These are phyloP conservation scores for Sturnus vulgaris DNA, from an alignment of 2,113 vertebrate genomes.

Conservation along the genomic window DNA sequence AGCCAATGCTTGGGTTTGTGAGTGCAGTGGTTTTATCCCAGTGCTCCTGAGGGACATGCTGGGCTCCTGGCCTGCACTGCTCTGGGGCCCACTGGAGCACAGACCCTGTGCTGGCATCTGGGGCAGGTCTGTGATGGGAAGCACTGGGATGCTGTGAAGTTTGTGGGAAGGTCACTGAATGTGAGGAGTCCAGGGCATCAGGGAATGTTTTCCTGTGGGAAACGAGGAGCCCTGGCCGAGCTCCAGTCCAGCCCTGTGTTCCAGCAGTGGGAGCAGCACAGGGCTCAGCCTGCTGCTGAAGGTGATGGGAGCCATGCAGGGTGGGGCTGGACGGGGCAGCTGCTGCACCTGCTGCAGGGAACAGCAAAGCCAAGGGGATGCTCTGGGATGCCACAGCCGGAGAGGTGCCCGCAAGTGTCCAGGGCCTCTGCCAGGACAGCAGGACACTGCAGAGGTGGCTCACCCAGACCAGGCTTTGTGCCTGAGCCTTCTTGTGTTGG, in stretches of 20 bases:
- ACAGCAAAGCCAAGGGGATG: not conserved
- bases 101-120: not conserved
- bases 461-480: accelerated
- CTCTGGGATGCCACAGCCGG: accelerated
- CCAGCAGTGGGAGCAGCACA: accelerated
- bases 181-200: not conserved
- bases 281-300: accelerated
- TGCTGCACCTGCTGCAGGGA: not conserved
- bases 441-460: not conserved
- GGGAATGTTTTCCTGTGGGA: not conserved
- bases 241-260: not conserved
- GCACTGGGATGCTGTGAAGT: not conserved
- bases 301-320: accelerated
- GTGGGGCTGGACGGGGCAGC: not conserved
- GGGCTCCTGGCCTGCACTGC: not conserved
- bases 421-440: accelerated
- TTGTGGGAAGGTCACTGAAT: not conserved
- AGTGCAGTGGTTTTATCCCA: not conserved
- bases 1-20: not conserved
- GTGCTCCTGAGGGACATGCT: not conserved
- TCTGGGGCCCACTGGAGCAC: not conserved
- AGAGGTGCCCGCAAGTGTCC: not conserved
- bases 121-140: accelerated
- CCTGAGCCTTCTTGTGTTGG: not conserved
- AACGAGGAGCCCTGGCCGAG: not conserved